Base-by-base conservation (phyloP, 2,113 vertebrate genomes). In the Cathartes aura region DNA sequence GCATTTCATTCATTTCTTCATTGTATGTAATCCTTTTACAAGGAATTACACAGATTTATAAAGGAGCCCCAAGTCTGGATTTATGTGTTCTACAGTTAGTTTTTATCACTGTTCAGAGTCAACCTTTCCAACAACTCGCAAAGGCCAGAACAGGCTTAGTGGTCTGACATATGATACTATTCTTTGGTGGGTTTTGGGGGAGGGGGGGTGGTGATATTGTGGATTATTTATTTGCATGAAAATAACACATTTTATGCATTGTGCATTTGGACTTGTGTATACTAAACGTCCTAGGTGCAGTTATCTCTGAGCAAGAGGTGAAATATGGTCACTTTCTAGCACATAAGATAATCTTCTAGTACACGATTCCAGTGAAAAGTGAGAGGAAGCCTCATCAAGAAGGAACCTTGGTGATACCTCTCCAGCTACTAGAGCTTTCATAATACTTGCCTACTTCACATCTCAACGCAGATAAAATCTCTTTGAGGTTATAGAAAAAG, bases 131-230 rank as follows among this genome's bases (percentile, higher is more conserved):
- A 47, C 38, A 62, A 79, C 27, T 52, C 0, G 1, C n/a, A 70
- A 40, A 85, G 60, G 27, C 38, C 36, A 42, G 53, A 81, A 38
- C 23, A 73, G 38, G 8, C 42, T 70, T n/a, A 59, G 23, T 75
- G 68, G 8, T 78, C 73, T 68, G 34, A 42, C 17, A 11, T 34
- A 34, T 2, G 67, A 91, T 63, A 27, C 7, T 66, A 5, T 22
- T 47, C 26, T 58, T 55, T 1, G 23, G 18, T 63, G 56, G 5
- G 1, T 8, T 16, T 36, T 42, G 52, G 50, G 24, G 1, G 0
- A 2, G 7, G 4, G 1, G 5, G 8, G 3, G 3, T 53, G 21
- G 32, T 76, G 40, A 21, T 63, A 47, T 5, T 63, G 22, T 82
- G 22, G 8, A 48, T 76, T 64, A 22, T 79, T 93, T 80, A 13